Percentiles rank a stretch among this genome's conserved stretches.
These are phyloP conservation scores for Gnathonemus echidnorhynchus DNA, from an alignment of 2,113 vertebrate genomes.

Conservation along the genomic window DNA sequence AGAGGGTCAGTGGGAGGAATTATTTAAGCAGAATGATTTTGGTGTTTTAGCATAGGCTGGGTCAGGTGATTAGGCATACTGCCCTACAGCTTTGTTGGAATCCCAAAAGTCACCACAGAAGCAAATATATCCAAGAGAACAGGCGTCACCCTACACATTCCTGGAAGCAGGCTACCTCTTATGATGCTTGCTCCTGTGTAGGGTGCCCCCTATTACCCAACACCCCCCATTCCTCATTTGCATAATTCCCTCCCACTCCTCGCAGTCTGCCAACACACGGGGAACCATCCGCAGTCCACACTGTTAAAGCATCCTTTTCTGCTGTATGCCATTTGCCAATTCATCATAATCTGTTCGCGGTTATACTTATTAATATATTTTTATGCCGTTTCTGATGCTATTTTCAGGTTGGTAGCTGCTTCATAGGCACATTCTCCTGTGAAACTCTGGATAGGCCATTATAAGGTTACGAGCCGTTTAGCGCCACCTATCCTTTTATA, in stretches of 20 bases:
- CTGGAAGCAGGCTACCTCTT: neutral
- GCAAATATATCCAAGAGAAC: neutral
- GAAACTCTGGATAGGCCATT: neutral
- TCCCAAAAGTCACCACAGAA: neutral
- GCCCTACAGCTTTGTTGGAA: neutral
- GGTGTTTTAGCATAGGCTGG: neutral
- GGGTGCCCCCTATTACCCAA: neutral
- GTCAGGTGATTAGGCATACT: neutral
- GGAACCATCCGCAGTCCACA: neutral
- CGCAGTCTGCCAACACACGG: neutral
- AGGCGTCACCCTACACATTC: neutral
- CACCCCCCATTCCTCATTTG: neutral
- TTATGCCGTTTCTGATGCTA: neutral
- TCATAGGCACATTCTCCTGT: neutral
- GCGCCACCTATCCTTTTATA: neutral
- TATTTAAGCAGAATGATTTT: neutral
- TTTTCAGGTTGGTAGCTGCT: neutral
- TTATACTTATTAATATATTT: neutral
- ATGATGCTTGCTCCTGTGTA: neutral
- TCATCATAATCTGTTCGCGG: neutral
- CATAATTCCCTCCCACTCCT: neutral
- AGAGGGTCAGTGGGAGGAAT: neutral
- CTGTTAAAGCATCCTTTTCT: neutral
- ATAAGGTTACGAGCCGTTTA: neutral
- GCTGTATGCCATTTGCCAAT: neutral